Conservation (phyloP, 2,797 vertebrate genomes). For the Muraenolepis orangiensis region DNA sequence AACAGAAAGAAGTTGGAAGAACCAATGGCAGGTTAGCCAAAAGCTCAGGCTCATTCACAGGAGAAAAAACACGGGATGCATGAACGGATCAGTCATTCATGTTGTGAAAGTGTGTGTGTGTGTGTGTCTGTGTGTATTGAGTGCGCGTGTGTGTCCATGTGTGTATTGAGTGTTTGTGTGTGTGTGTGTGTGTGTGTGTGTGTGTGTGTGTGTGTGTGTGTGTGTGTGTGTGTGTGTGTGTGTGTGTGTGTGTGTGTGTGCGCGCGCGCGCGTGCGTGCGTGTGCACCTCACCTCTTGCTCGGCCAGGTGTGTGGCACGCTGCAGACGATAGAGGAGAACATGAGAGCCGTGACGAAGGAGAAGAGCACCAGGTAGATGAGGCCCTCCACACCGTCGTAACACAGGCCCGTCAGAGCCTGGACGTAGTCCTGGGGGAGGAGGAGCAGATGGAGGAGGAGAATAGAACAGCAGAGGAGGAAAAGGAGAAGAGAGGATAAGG, state of each 20-base stretch:
- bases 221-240: not conserved
- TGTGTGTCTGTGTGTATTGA: not conserved
- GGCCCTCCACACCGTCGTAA: slow-evolving; percentile 95
- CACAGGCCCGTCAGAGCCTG: slow-evolving; percentile 94
- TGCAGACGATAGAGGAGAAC: slow-evolving; percentile 98
- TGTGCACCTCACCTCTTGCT: slow-evolving; percentile 84
- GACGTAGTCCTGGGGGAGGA: slow-evolving; percentile 83
- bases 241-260: slow-evolving; percentile 8
- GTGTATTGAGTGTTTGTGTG: slow-evolving; percentile 15
- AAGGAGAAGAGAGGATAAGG: not conserved
- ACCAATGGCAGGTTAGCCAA: slow-evolving; percentile 39
- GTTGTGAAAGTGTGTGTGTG: not conserved
- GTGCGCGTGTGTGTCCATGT: too few species aligned
- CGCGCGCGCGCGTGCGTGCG: slow-evolving; percentile 9
- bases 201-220: too few species aligned
- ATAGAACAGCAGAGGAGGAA: not conserved
- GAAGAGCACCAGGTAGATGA: slow-evolving; percentile 97
- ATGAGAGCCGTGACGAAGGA: slow-evolving; percentile 98
- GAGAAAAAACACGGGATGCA: not conserved
- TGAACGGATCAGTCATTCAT: not conserved
- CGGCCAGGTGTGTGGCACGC: slow-evolving; percentile 96
- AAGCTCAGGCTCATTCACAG: slow-evolving; percentile 8
- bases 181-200: not conserved
- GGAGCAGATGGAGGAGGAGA: not conserved
- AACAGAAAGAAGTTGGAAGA: slow-evolving; percentile 20